These are phyloP conservation scores for Drepana arcuata DNA, from an alignment of 1,140 invertebrate genomes.

Conservation along the genomic window DNA sequence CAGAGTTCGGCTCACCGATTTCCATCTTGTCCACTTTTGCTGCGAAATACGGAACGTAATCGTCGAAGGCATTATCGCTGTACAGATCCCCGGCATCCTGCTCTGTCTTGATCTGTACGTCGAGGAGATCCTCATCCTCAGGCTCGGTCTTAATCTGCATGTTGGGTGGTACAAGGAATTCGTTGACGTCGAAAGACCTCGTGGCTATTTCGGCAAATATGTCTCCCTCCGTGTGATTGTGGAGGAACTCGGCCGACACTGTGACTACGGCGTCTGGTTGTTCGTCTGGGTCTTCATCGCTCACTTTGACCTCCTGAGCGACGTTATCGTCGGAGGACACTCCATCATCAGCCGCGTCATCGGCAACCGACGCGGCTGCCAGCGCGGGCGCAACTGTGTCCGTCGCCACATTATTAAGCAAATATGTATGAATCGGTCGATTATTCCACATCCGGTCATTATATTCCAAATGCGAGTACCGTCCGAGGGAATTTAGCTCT, in stretches of 20 bases:
- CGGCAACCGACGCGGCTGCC: conserved; percentile 22
- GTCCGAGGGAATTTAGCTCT: conserved; percentile 80
- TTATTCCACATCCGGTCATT: conserved; percentile 54
- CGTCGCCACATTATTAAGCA: conserved; percentile 57
- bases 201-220: conserved; percentile 54
- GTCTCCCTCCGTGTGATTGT: conserved; percentile 43
- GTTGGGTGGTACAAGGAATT: conserved; percentile 37
- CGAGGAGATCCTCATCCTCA: conserved; percentile 19
- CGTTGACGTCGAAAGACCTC: conserved; percentile 54
- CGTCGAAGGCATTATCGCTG: conserved; percentile 60
- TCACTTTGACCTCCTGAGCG: conserved; percentile 55
- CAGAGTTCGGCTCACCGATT: conserved; percentile 41
- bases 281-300: conserved; percentile 37
- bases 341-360: conserved; percentile 31
- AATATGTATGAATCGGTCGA: conserved; percentile 56
- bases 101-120: conserved; percentile 38
- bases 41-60: conserved; percentile 58
- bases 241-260: conserved; percentile 40
- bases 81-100: conserved; percentile 35
- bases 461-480: conserved; percentile 35
- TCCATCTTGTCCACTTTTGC: conserved; percentile 43
- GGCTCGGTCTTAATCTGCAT: conserved; percentile 57
- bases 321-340: conserved; percentile 59
- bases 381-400: conserved; percentile 46
- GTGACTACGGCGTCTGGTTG: conserved; percentile 49